Evolutionary conservation across 2,113 vertebrate species (phyloP).

Genomic region (Mirounga angustirostris): DNA sequence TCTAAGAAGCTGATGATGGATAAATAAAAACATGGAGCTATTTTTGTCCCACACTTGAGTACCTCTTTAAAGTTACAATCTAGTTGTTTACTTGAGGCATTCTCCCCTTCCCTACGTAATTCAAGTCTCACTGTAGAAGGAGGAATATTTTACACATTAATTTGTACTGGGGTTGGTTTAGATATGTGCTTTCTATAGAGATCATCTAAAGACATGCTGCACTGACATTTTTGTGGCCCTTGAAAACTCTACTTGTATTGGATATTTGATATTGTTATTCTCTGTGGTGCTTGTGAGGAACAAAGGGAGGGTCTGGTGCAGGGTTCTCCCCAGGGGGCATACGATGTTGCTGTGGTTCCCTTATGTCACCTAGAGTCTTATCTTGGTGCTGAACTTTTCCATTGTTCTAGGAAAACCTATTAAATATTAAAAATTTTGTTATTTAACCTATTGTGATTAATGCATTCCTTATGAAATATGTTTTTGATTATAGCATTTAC

Average conservation of each 20-base stretch:
- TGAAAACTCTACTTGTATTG: background rate
- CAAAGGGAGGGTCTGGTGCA: background rate
- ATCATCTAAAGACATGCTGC: background rate
- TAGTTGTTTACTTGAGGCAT: background rate
- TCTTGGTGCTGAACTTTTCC: background rate
- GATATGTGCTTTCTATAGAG: background rate
- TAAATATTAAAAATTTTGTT: background rate
- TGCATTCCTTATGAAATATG: background rate
- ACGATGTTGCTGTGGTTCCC: background rate
- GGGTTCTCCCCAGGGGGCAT: background rate
- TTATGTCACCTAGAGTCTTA: background rate
- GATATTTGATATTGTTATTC: background rate
- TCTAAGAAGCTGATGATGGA: background rate
- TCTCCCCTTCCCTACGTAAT: background rate
- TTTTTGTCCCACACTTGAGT: background rate
- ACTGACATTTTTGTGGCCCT: background rate
- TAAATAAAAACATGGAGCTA: background rate
- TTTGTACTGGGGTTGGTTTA: background rate
- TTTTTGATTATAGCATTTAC: background rate
- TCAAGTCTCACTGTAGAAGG: background rate
- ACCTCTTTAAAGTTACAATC: background rate
- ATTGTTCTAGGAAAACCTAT: background rate
- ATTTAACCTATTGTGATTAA: background rate
- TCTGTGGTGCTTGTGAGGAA: background rate
- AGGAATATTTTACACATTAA: constrained; percentile 21